A percentile compares a stretch with the other conserved stretches of the same genome.
phyloP scores from a whole-genome alignment of 2,797 vertebrate genomes.

The Danio kyathit region DNA sequence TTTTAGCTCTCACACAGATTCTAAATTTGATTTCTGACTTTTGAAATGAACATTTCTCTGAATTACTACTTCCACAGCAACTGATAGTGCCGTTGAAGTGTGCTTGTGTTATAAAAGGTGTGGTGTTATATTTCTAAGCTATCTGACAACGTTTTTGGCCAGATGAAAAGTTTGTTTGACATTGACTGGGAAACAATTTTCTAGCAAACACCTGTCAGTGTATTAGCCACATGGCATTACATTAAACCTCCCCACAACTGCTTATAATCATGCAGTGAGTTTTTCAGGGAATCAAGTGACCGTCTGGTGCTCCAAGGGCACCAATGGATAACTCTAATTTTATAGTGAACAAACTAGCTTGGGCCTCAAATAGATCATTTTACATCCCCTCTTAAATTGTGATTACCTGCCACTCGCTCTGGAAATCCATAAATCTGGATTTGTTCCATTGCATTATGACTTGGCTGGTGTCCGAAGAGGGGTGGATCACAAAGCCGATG shows the following conservation, averaged over 20 bases:
- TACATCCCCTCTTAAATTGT: constrained; percentile 58
- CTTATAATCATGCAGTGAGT: background rate
- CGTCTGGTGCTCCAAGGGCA: constrained; percentile 20
- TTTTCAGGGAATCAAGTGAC: background rate
- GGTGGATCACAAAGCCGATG: constrained; percentile 64
- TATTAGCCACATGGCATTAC: background rate
- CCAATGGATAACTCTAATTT: constrained; percentile 44
- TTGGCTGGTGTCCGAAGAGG: constrained; percentile 65
- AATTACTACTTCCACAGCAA: too few species aligned
- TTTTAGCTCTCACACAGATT: background rate
- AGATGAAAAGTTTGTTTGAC: too few species aligned
- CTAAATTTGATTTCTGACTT: background rate
- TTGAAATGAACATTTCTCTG: background rate
- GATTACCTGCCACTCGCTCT: constrained; percentile 66
- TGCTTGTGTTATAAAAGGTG: too few species aligned
- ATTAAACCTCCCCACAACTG: background rate
- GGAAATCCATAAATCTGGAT: constrained; percentile 73
- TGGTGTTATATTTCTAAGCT: too few species aligned
- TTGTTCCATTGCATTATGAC: constrained; percentile 67
- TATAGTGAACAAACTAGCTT: constrained; percentile 63
- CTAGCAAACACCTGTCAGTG: too few species aligned
- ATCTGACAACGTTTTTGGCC: too few species aligned
- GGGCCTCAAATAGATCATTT: constrained; percentile 66
- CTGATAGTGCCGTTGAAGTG: too few species aligned
- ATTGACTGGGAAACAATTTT: too few species aligned